These are phyloP conservation scores for Xiphorhynchus erythropygius DNA, from an alignment of 2,797 vertebrate species.

Conservation along the genomic window DNA sequence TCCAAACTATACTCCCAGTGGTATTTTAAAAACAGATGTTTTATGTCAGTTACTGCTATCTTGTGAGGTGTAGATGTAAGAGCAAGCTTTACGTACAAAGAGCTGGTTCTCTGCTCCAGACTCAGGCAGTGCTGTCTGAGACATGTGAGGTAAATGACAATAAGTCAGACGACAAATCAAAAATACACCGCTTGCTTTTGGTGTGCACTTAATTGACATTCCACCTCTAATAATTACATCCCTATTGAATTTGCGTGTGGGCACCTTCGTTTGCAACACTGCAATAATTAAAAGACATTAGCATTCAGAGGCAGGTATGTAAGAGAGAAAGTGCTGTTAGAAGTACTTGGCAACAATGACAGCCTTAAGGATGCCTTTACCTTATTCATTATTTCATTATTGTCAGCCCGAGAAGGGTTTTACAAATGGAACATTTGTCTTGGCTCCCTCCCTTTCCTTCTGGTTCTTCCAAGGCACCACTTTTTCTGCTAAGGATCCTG, in stretches of 20 bases:
- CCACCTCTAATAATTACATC: slow-evolving; percentile 24
- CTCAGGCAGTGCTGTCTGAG: background rate
- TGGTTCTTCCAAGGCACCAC: background rate
- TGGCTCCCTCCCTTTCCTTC: background rate
- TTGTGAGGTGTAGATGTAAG: background rate
- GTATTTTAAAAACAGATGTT: background rate
- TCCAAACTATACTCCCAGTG: background rate
- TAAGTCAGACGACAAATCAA: slow-evolving; percentile 25
- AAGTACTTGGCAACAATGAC: background rate
- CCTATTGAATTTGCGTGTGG: background rate
- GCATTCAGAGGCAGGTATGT: background rate
- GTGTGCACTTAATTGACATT: background rate
- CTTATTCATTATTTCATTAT: background rate
- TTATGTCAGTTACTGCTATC: background rate
- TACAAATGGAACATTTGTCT: background rate
- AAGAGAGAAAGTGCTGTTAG: background rate
- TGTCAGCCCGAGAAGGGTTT: background rate
- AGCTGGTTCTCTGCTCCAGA: background rate
- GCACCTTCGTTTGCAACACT: slow-evolving; percentile 17
- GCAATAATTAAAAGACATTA: slow-evolving; percentile 27
- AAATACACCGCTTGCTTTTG: background rate
- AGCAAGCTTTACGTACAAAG: background rate
- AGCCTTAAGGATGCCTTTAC: slow-evolving; percentile 15
- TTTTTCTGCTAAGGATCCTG: background rate
- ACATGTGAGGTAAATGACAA: background rate